Base-by-base conservation (phyloP, 2,797 vertebrate genomes). In the Austrolebias charrua region DNA sequence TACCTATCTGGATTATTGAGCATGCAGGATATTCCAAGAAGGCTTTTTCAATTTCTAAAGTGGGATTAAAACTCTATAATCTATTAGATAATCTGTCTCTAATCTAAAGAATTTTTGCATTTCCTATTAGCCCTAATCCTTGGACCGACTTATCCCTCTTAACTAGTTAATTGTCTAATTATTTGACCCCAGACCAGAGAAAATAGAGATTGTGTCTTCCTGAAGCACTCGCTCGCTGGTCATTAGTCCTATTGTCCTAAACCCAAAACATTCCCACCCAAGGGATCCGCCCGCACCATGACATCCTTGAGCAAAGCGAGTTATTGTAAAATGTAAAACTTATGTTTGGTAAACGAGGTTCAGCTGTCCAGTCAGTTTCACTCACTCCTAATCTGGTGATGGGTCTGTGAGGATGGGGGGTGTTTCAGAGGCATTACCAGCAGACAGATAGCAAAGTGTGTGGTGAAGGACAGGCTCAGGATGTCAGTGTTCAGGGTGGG, bases 401-500 rank as follows among this genome's bases (percentile, higher is more conserved):
- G 83, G 76, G 79, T 87, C 62, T 80, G 68, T 28, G 47, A 82
- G 71, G 82, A 88, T 74, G 46, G 52, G 55, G 69, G 80, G 78
- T 81, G 77, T 86, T 88, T 88, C 66, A 57, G 59, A 68, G 42
- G 70, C 62, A 64, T 83, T 84, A 49, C 76, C 81, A 84, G 65
- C 79, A 84, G 85, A 81, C 83, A 80, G 83, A 80, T 70, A 82
- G 81, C 83, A 86, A 83, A 86, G 81, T 81, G 75, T 51, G 13
- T 71, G 75, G 80, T 42, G 3, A 51, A 86, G 83, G 76, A 69
- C 84, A 76, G 81, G 82, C 70, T 88, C 79, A 83, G 84, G 86
- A 86, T 90, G 89, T 90, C 87, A 80, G 80, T 63, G 74, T 83
- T 89, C 81, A 81, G 86, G 83, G 86, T 88, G 85, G 88, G 84